Base-by-base conservation (phyloP, 2,797 vertebrate species). In the Euphonia xanthogaster region DNA sequence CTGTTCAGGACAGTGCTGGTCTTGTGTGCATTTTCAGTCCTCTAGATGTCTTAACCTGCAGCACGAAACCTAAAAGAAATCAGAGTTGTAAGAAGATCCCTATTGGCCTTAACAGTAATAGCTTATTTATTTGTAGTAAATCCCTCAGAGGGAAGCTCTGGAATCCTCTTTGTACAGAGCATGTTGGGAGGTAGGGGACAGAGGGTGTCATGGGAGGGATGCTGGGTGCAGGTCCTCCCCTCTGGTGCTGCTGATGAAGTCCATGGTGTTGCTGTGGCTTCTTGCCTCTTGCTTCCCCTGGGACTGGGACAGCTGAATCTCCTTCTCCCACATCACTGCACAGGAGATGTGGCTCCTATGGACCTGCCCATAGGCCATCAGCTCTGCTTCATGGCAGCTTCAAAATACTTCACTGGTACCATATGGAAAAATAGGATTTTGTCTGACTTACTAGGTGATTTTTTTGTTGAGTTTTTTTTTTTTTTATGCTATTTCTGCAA, bases 41-140 rank as follows among this genome's bases (percentile, higher is more conserved):
- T 14, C 35, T 37, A 48, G 25, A 47, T 51, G 9, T 54, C 45
- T 71, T 71, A 88, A 87, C 53, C 47, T 76, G 40, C 37, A 88
- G 44, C 45, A 81, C 63, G 72, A 75, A 78, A 75, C 71, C 48
- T 73, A 35, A 94, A 96, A 92, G 78, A 95, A 93, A 74, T 84
- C 33, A 48, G 58, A 93, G 40, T 25, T 85, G 7, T 45, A 48
- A 55, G 55, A 91, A 78, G 80, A 83, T 73, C 44, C 15, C 54
- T 88, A 47, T 90, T 74, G 73, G 66, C 88, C 57, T 84, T 96
- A 61, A 35, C 54, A 31, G 54, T 67, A 84, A 80, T 85, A 95
- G 37, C 48, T 35, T 77, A 62, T 86, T 76, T 63, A 73, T 92
- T 96, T 87, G 73, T 63, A 57, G 42, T n/a, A 21, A 9, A 22